A percentile compares a stretch with the other conserved stretches of the same genome.
phyloP scores from a whole-genome alignment of 2,113 vertebrate species.

The Vulpes lagopus region DNA sequence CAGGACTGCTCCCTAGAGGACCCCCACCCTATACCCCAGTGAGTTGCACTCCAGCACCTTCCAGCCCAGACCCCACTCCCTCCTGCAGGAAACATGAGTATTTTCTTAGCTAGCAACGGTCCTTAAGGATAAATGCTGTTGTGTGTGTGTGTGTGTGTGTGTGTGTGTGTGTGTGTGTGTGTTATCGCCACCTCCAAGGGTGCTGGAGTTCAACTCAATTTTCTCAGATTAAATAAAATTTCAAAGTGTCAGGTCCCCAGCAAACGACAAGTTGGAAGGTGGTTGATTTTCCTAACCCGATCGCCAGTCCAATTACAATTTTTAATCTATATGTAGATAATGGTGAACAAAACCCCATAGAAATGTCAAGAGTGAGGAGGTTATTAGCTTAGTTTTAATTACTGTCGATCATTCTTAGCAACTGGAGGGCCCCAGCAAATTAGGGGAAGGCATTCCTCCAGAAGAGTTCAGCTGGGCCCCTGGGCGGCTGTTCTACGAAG shows the following conservation, averaged over 20 bases:
- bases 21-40: fast-evolving
- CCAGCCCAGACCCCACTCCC: background rate
- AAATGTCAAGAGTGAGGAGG: conserved; percentile 98
- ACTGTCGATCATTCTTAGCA: conserved; percentile 95
- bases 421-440: conserved; percentile 86
- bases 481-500: background rate
- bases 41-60: background rate
- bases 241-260: conserved; percentile 93
- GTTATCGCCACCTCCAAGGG: conserved; percentile 87
- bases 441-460: conserved; percentile 78
- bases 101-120: conserved; percentile 70
- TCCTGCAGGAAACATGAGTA: background rate
- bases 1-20: background rate
- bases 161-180: background rate
- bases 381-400: conserved; percentile 99
- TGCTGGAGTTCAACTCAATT: conserved; percentile 93
- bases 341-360: conserved; percentile 94
- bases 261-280: conserved; percentile 89
- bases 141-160: background rate
- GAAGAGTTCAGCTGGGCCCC: conserved; percentile 71
- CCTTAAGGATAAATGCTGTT: conserved; percentile 81
- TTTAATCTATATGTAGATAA: conserved; percentile 99
- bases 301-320: conserved; percentile 96
- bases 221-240: conserved; percentile 95
- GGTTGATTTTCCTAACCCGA: conserved; percentile 93